A percentile compares a stretch with the other conserved stretches of the same genome.
Conservation (phyloP, 2,113 vertebrate genomes). For the Boleophthalmus pectinirostris region DNA sequence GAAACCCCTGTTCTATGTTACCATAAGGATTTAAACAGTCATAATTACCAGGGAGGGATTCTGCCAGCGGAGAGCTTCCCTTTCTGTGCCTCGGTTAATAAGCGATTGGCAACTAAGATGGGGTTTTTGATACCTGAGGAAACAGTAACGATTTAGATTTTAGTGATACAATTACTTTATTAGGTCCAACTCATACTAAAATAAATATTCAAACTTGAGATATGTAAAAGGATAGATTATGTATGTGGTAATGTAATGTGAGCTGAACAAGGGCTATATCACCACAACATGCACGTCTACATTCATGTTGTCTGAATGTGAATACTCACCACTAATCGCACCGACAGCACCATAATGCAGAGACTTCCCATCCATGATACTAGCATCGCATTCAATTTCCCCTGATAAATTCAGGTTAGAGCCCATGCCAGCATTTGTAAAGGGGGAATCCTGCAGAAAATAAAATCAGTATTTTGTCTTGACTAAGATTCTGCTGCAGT, state of each 20-base stretch:
- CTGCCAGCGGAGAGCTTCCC: conserved; percentile 97
- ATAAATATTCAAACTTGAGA: background rate
- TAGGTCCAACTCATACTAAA: background rate
- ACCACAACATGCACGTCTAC: background rate
- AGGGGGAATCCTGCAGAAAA: conserved; percentile 90
- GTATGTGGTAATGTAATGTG: background rate
- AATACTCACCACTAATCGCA: conserved; percentile 86
- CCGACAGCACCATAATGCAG: conserved; percentile 96
- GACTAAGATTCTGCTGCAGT: conserved; percentile 31
- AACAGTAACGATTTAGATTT: conserved; percentile 23
- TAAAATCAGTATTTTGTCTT: conserved; percentile 34
- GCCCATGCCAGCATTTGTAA: conserved; percentile 97
- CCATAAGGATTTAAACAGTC: conserved; percentile 24
- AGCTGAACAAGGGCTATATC: background rate
- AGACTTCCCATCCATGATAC: conserved; percentile 98
- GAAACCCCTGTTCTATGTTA: background rate
- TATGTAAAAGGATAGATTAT: background rate
- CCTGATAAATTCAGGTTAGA: conserved; percentile 97
- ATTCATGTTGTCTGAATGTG: background rate
- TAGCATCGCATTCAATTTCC: conserved; percentile 97
- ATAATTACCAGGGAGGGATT: conserved; percentile 96
- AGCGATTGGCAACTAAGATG: conserved; percentile 92
- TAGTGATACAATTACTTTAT: background rate
- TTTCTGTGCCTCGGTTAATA: conserved; percentile 96
- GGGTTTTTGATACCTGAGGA: conserved; percentile 94